A percentile compares a stretch with the other conserved stretches of the same genome.
Evolutionary conservation across 37 sponge, comb jelly and placozoan genomes (phyloP).

Genomic region (Beroe ovata): DNA sequence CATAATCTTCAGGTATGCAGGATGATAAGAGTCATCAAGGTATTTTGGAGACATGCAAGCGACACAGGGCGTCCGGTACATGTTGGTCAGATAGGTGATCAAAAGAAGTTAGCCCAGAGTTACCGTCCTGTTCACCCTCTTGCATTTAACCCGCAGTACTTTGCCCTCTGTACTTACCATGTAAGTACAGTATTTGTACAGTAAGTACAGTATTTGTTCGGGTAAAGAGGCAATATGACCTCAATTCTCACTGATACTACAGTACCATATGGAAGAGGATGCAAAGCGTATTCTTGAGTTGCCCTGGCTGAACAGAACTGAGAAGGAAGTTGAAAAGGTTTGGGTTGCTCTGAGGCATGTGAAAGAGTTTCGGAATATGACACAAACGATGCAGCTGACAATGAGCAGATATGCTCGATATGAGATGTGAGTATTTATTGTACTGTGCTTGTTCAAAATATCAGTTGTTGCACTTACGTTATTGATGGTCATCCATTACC

Average conservation of each 20-base stretch:
- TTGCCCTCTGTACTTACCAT: background rate
- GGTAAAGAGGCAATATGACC: too few relatives aligned
- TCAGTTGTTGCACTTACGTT: too few relatives aligned
- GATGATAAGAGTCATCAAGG: conserved; percentile 17
- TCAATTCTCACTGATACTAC: too few relatives aligned
- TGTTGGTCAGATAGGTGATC: background rate
- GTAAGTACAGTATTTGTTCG: too few relatives aligned
- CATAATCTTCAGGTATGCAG: background rate
- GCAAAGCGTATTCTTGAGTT: conserved; percentile 7
- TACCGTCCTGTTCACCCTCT: conserved; percentile 18
- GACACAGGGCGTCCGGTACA: conserved; percentile 60
- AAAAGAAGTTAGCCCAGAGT: background rate
- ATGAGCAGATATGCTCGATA: conserved; percentile 55
- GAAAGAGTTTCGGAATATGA: conserved; percentile 40
- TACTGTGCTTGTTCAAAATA: too few relatives aligned
- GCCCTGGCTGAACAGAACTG: conserved; percentile 31
- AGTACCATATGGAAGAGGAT: conserved; percentile 46
- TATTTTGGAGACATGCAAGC: conserved; percentile 34
- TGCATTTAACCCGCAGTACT: conserved; percentile 22
- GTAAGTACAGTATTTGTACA: too few relatives aligned
- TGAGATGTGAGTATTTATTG: conserved; percentile 23
- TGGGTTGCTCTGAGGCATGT: conserved; percentile 39
- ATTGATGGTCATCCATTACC: too few relatives aligned
- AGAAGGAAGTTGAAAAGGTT: background rate
- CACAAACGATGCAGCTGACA: conserved; percentile 26